These are phyloP conservation scores for Euclidia mi DNA, from an alignment of 2,888 invertebrate genomes.

Conservation along the genomic window DNA sequence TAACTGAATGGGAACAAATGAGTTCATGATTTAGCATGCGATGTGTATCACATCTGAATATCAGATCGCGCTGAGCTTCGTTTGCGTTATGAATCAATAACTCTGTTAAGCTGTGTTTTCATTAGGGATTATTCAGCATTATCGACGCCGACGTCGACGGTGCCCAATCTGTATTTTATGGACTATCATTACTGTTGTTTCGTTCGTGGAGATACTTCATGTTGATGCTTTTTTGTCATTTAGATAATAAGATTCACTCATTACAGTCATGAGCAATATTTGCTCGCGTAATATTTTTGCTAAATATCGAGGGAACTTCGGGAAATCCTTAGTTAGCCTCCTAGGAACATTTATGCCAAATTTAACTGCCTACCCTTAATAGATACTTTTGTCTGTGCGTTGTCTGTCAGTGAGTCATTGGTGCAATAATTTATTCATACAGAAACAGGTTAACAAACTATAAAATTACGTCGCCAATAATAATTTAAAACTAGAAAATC, in stretches of 20 bases:
- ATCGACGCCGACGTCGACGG: constrained; percentile 46
- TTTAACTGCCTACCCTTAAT: no score
- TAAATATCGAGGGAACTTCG: no score
- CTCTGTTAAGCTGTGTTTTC: constrained; percentile 70
- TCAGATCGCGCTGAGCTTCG: constrained; percentile 67
- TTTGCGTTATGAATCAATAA: constrained; percentile 78
- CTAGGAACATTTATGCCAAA: no score
- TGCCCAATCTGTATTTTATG: constrained; percentile 47
- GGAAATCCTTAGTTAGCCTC: no score
- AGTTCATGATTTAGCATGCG: constrained; percentile 80
- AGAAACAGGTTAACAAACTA: no score
- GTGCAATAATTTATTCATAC: no score
- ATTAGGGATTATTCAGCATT: constrained; percentile 68
- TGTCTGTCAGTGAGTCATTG: no score
- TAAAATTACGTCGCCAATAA: no score
- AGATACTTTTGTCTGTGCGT: no score
- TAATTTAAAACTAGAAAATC: constrained; percentile 3
- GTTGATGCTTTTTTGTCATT: constrained; percentile 1
- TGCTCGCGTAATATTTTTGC: no score
- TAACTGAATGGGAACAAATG: constrained; percentile 84
- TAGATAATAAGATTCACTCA: no score
- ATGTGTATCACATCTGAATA: constrained; percentile 75
- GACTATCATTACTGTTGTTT: constrained; percentile 28
- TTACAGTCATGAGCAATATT: no score
- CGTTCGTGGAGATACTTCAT: constrained; percentile 15